phyloP scores from a whole-genome alignment of 2,113 vertebrate genomes.

The Poeciliopsis occidentalis region DNA sequence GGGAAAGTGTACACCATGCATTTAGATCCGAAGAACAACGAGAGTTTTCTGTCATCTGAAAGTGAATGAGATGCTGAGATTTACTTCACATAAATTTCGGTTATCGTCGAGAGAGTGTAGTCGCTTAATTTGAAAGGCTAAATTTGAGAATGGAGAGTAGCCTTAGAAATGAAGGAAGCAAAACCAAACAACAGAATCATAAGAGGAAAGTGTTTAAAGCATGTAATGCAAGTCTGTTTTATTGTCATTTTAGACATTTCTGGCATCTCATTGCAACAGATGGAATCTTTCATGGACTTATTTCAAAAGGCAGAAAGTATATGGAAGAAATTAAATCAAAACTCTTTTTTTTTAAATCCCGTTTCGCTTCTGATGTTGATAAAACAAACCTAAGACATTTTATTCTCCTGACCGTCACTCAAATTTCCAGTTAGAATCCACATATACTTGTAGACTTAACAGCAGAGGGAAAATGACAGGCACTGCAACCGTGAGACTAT shows the following conservation, averaged over 20 bases:
- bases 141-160: background rate
- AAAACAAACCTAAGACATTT: constrained; percentile 67
- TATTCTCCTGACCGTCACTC: constrained; percentile 54
- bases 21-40: constrained; percentile 65
- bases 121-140: constrained; percentile 14
- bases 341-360: constrained; percentile 6
- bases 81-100: constrained; percentile 50
- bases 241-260: constrained; percentile 72
- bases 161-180: constrained; percentile 16
- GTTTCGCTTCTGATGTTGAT: constrained; percentile 45
- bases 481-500: constrained; percentile 50
- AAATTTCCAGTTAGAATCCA: constrained; percentile 75
- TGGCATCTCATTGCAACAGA: constrained; percentile 67
- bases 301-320: constrained; percentile 56
- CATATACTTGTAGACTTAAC: constrained; percentile 55
- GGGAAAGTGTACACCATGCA: constrained; percentile 77
- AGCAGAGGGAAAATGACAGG: constrained; percentile 52
- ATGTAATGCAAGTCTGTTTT: constrained; percentile 75
- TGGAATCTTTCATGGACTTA: constrained; percentile 70
- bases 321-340: constrained; percentile 52
- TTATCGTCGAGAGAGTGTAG: constrained; percentile 32
- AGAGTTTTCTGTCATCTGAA: constrained; percentile 35
- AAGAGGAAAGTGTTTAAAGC: constrained; percentile 48
- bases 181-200: constrained; percentile 50
- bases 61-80: constrained; percentile 40